These are phyloP conservation scores for Ammodramus savannarum DNA, from an alignment of 2,113 vertebrate species.

Conservation along the genomic window DNA sequence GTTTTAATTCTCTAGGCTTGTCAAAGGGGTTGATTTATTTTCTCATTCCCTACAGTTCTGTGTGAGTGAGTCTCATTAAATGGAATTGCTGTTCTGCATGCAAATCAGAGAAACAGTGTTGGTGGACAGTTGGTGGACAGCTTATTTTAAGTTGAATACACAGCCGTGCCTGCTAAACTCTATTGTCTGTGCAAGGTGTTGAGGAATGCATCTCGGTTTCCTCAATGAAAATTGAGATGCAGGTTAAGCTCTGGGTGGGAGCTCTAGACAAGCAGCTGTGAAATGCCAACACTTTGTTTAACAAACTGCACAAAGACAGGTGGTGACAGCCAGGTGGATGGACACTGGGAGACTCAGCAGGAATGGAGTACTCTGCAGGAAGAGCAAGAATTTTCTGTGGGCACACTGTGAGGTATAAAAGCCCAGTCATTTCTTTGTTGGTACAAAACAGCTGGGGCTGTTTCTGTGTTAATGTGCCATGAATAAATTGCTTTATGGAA, in stretches of 20 bases:
- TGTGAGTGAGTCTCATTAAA: slow-evolving; percentile 26
- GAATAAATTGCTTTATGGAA: not conserved
- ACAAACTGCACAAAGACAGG: not conserved
- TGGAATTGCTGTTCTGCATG: not conserved
- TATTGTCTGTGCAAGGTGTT: not conserved
- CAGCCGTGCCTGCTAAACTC: not conserved
- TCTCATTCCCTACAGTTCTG: slow-evolving; percentile 9
- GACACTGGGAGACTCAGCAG: not conserved
- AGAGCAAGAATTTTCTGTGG: not conserved
- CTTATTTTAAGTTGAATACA: not conserved
- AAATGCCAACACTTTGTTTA: not conserved
- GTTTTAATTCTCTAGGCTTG: not conserved
- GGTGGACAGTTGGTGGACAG: not conserved
- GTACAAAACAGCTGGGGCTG: not conserved
- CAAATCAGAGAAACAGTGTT: not conserved
- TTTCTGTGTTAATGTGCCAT: not conserved
- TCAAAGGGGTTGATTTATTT: not conserved
- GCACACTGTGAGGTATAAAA: not conserved
- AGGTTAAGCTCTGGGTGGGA: not conserved
- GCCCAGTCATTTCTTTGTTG: fast-evolving
- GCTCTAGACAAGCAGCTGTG: fast-evolving
- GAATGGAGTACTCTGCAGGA: not conserved
- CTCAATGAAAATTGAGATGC: not conserved
- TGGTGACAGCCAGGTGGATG: not conserved
- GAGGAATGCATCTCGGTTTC: not conserved